Evolutionary conservation across 1,140 invertebrate genomes (phyloP), one percentile per base, ranked within the genome.

Genomic region (Cydia splendana): DNA sequence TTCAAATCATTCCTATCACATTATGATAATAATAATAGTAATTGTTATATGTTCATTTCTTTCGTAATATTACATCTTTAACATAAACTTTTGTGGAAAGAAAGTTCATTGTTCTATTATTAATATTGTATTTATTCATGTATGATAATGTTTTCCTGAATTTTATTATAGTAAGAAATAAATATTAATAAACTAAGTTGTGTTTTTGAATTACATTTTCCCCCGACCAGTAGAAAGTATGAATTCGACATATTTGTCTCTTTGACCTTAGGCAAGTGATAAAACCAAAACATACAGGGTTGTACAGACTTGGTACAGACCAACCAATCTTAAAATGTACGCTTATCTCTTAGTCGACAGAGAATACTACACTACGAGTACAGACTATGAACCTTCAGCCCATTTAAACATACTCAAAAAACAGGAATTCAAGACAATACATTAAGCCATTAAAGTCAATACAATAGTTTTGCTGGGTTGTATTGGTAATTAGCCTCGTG

Each of bases 61-160:
- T 89, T 86, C 78, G 78, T 83, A 87, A 83, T 79, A 84, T 79
- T 79, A 80, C 80, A 84, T 84, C 84, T 84, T 83, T 83, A 82
- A 86, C 77, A 80, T 84, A 81, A 81, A 86, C 18, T 62, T 24
- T 24, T 82, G 81, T 77, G 79, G 78, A 88, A 80, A 84, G 78
- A 84, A 83, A 82, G 80, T 85, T 86, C 77, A 89, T 88, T 87
- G 86, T 90, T 90, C 77, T 89, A 87, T 87, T 89, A 88, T 85
- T 91, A 90, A 88, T 87, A 90, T 89, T 93, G 89, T 91, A 91
- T 93, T 93, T 91, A 91, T 91, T 91, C 86, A 87, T 93, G 90
- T 93, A 93, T 91, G 83, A 93, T 91, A 93, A 86, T 89, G 88
- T 91, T 93, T 89, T 87, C 84, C 85, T 88, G 86, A 92, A 91